A percentile compares a stretch with the other conserved stretches of the same genome.
phyloP scores from a whole-genome alignment of 53 echinoderm and acorn worm genomes.

The Temnopleurus reevesii region DNA sequence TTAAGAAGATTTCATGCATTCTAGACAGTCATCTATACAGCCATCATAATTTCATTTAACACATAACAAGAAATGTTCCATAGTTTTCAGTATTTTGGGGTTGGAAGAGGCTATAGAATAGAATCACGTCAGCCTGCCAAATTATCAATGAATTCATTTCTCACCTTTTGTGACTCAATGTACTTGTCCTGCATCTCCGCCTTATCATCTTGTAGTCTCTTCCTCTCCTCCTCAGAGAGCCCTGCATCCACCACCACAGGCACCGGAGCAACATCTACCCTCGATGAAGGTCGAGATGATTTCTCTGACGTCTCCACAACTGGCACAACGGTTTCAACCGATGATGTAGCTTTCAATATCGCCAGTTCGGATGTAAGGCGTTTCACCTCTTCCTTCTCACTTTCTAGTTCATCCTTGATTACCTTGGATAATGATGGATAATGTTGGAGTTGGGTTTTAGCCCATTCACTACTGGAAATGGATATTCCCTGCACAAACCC shows the following conservation, averaged over 20 bases:
- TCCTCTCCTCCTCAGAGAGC: constrained; percentile 66
- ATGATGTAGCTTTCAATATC: constrained; percentile 13
- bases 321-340: background rate
- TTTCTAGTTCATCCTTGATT: constrained; percentile 71
- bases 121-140: no score
- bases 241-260: constrained; percentile 24
- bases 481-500: no score
- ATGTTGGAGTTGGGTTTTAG: no score
- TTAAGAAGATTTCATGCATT: no score
- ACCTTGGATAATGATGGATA: no score
- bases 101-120: no score
- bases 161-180: constrained; percentile 85
- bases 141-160: background rate
- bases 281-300: background rate
- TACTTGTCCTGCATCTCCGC: constrained; percentile 77
- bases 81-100: no score
- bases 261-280: background rate
- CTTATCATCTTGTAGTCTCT: constrained; percentile 63
- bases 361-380: constrained; percentile 64
- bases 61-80: no score
- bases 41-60: no score
- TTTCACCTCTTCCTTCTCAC: constrained; percentile 75
- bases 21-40: no score
- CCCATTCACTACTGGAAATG: no score
- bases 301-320: constrained; percentile 1